Evolutionary conservation across 2,113 vertebrate genomes (phyloP), one percentile per base, ranked within the genome.

Genomic region (Hemiprocne comata): DNA sequence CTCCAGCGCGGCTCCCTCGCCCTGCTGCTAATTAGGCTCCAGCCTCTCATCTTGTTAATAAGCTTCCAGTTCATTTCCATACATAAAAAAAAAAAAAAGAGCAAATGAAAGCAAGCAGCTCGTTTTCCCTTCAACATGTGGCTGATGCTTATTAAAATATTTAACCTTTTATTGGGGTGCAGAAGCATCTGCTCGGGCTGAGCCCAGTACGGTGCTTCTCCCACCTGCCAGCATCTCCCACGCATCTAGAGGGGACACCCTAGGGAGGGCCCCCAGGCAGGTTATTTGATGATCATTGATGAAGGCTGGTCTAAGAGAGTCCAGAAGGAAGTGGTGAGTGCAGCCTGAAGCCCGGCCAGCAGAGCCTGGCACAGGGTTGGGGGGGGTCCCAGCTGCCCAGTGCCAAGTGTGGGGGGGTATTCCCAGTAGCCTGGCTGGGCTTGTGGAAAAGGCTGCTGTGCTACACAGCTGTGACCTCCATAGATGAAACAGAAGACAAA

Each of bases 21-120:
- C 95, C 94, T 92, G 71, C 83, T 96, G 96, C 97, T 98, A 98
- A 98, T 98, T 98, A 97, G 96, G 88, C 96, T 97, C 92, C 93
- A 96, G 96, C 85, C 92, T 97, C 97, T 96, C 88, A 65, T 95
- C 97, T 98, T 94, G 95, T 97, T 98, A 98, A 98, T 97, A 97
- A 98, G 95, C 96, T 98, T 97, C 96, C 97, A 97, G 90, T 88
- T 95, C 95, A 97, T 98, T 95, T 97, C 77, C 97, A 97, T 97
- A 85, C 48, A n/a, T 75, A 88, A 82, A 85, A 93, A 84, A 76
- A 74, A 67, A 67, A 38, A 64, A 46, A 28, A 9, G 4, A n/a
- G 40, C 31, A 40, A 61, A 34, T 7, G 65, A 74, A 77, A 81
- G 65, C 55, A 40, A 90, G 96, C 87, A 81, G 73, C 90, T 94